phyloP scores from a whole-genome alignment of 1,140 invertebrate species.

The Musca vetustissima region DNA sequence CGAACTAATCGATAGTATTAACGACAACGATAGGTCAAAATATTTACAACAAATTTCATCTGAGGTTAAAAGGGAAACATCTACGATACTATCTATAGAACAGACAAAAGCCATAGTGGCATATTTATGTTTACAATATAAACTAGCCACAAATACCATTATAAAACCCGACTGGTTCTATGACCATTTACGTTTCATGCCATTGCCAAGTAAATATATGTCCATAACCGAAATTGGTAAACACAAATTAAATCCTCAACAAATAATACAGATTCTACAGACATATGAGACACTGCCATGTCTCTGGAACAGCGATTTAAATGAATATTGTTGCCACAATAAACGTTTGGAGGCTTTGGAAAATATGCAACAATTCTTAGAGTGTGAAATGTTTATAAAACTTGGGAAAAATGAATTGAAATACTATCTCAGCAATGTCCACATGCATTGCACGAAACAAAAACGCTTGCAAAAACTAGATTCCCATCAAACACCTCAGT shows the following conservation, averaged over 20 bases:
- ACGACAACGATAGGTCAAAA: no score
- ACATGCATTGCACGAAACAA: neutral
- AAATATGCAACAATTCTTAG: neutral
- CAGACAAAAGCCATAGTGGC: no score
- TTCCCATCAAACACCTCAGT: neutral
- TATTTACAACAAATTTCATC: no score
- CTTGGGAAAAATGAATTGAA: neutral
- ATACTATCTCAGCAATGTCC: neutral
- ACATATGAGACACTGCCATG: neutral
- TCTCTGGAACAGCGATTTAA: conserved; percentile 1
- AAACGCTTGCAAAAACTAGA: neutral
- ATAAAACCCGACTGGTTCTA: no score
- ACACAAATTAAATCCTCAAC: neutral
- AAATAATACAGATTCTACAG: neutral
- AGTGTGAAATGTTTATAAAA: neutral
- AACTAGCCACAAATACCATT: no score
- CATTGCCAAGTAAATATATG: no score
- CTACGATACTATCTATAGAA: no score
- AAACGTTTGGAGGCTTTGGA: neutral
- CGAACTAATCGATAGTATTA: no score
- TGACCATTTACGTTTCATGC: no score
- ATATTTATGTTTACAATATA: no score
- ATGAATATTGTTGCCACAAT: conserved; percentile 2
- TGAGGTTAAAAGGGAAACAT: no score
- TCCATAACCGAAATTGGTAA: no score